phyloP scores from a whole-genome alignment of 1,140 invertebrate genomes.

The Delia radicum region DNA sequence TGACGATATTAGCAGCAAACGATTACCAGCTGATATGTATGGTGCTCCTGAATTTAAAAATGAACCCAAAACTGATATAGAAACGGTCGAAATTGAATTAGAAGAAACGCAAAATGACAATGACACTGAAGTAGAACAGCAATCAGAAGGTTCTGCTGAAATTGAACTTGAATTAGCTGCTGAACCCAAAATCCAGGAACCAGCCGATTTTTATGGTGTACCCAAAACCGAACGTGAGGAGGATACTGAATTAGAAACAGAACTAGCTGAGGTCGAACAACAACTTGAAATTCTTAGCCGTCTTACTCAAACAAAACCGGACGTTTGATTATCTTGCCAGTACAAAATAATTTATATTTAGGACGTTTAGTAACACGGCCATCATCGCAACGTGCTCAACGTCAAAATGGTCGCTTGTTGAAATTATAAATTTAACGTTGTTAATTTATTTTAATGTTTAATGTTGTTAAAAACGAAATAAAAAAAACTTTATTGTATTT shows the following conservation, averaged over 20 bases:
- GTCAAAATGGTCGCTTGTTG: constrained; percentile 10
- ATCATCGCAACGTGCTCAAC: background rate
- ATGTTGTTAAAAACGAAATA: background rate
- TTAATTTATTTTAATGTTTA: background rate
- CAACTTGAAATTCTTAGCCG: constrained; percentile 8
- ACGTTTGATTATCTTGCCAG: constrained; percentile 9
- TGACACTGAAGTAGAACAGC: background rate
- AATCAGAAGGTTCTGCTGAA: background rate
- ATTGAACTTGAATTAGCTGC: background rate
- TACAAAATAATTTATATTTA: background rate
- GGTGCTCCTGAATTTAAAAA: constrained; percentile 4
- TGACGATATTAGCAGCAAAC: background rate
- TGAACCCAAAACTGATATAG: constrained; percentile 1
- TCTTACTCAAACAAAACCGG: background rate
- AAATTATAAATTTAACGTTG: constrained; percentile 8
- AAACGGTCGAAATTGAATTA: background rate
- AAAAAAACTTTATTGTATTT: background rate
- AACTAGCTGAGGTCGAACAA: constrained; percentile 9
- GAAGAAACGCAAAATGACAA: background rate
- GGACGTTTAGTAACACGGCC: background rate
- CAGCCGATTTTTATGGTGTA: background rate
- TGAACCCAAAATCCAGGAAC: background rate
- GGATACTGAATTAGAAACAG: constrained; percentile 3
- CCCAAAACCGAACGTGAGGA: background rate
- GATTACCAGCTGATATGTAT: constrained; percentile 25